Evolutionary conservation across 2,797 vertebrate species (phyloP).

Genomic region (Chelmon rostratus): DNA sequence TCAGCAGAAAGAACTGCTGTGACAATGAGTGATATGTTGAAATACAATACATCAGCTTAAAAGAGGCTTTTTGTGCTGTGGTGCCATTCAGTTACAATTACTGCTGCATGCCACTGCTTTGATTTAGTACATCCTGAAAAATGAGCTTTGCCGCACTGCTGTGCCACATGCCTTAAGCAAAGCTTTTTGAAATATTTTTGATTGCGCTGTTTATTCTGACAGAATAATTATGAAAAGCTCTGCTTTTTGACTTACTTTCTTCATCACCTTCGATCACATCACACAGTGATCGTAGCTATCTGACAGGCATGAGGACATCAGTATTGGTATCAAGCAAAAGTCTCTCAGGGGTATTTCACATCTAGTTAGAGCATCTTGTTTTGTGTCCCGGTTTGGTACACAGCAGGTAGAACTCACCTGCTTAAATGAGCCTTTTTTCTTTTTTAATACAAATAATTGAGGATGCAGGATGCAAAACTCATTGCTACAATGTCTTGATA

Average conservation of each 20-base stretch:
- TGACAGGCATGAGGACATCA: slow-evolving; percentile 17
- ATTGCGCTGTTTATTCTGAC: slow-evolving; percentile 27
- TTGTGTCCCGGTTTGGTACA: slow-evolving; percentile 19
- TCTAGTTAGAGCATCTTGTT: slow-evolving; percentile 7
- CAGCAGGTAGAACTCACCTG: neutral
- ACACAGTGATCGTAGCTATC: slow-evolving; percentile 25
- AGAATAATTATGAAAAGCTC: slow-evolving; percentile 38
- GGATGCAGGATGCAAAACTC: neutral
- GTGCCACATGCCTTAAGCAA: slow-evolving; percentile 8
- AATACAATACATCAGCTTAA: slow-evolving; percentile 59
- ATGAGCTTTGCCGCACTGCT: neutral
- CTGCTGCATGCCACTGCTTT: slow-evolving; percentile 33
- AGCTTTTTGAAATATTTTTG: slow-evolving; percentile 10
- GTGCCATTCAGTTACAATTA: slow-evolving; percentile 47
- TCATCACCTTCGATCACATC: slow-evolving; percentile 17
- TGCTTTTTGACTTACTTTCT: slow-evolving; percentile 18
- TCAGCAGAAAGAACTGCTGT: slow-evolving; percentile 63
- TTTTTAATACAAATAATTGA: neutral
- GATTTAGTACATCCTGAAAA: slow-evolving; percentile 31
- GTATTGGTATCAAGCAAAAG: slow-evolving; percentile 6
- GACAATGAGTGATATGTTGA: slow-evolving; percentile 58
- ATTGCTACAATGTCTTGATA: neutral
- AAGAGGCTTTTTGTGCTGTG: slow-evolving; percentile 41
- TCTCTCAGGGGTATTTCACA: slow-evolving; percentile 33
- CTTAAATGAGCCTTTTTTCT: neutral